Conservation (phyloP, 92 coral and sea anemone species). For the Anthopleura xanthogrammica region DNA sequence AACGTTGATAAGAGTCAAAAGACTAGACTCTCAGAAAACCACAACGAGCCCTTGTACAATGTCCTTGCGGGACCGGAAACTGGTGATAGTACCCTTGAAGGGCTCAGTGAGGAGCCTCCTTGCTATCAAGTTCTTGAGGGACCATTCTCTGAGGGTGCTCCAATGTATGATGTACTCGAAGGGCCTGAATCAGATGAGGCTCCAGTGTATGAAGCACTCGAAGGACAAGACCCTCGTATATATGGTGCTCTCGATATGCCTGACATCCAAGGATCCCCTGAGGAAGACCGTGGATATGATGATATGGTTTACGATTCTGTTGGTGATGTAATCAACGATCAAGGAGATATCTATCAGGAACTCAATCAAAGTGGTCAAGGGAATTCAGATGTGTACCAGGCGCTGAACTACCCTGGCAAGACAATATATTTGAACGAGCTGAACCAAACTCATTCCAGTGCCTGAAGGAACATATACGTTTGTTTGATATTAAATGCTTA, state of each 20-base stretch:
- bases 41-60: not conserved
- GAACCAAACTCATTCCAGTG: not conserved
- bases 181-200: slow-evolving; percentile 6
- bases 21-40: not conserved
- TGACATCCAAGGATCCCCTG: not conserved
- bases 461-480: too few species aligned
- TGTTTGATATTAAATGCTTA: too few species aligned
- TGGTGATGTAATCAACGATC: slow-evolving; percentile 15
- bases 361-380: slow-evolving; percentile 8
- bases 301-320: slow-evolving; percentile 7
- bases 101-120: not conserved
- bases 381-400: not conserved
- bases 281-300: not conserved
- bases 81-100: too few species aligned
- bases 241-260: slow-evolving; percentile 11
- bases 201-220: not conserved
- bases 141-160: not conserved
- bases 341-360: slow-evolving; percentile 14
- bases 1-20: not conserved
- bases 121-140: slow-evolving; percentile 1
- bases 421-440: not conserved
- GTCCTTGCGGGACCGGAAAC: slow-evolving; percentile 11
- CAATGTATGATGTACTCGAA: slow-evolving; percentile 10
- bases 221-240: slow-evolving; percentile 4
- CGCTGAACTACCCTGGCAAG: not conserved